These are phyloP conservation scores for Galaxea fascicularis DNA, from an alignment of 92 coral and sea anemone genomes.

Conservation along the genomic window DNA sequence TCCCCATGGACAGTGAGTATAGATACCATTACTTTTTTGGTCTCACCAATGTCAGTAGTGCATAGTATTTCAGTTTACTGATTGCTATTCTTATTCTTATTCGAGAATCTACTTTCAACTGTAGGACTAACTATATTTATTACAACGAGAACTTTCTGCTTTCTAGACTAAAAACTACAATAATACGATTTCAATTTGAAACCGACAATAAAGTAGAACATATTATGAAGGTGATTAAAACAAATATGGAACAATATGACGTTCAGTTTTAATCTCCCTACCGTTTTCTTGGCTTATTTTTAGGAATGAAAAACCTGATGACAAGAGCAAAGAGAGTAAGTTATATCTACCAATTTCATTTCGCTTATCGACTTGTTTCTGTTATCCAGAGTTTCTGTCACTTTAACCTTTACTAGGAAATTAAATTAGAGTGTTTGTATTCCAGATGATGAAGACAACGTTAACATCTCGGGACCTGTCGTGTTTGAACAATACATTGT, in stretches of 20 bases:
- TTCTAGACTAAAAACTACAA: too few species aligned
- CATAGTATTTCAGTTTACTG: too few species aligned
- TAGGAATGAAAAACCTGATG: slow-evolving; percentile 16
- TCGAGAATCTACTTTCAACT: too few species aligned
- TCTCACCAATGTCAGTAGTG: too few species aligned
- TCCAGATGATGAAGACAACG: slow-evolving; percentile 10
- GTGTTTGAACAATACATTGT: slow-evolving; percentile 68
- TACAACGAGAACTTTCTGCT: too few species aligned
- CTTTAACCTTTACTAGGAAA: not conserved
- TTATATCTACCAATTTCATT: not conserved
- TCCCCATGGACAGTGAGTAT: slow-evolving; percentile 62
- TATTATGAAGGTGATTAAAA: not conserved
- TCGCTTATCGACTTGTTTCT: not conserved
- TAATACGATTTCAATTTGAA: too few species aligned
- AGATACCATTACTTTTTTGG: too few species aligned
- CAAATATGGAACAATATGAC: not conserved
- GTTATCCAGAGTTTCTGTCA: not conserved
- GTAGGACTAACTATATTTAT: too few species aligned
- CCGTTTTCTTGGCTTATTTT: not conserved
- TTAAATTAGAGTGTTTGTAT: not conserved
- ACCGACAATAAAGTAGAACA: too few species aligned
- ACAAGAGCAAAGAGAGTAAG: slow-evolving; percentile 33
- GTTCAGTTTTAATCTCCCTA: not conserved
- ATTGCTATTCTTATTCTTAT: too few species aligned
- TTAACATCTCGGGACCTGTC: slow-evolving; percentile 61